Percentiles rank a stretch among this genome's conserved stretches.
Conservation (phyloP, 2,113 vertebrate species). For the Scophthalmus maximus region DNA sequence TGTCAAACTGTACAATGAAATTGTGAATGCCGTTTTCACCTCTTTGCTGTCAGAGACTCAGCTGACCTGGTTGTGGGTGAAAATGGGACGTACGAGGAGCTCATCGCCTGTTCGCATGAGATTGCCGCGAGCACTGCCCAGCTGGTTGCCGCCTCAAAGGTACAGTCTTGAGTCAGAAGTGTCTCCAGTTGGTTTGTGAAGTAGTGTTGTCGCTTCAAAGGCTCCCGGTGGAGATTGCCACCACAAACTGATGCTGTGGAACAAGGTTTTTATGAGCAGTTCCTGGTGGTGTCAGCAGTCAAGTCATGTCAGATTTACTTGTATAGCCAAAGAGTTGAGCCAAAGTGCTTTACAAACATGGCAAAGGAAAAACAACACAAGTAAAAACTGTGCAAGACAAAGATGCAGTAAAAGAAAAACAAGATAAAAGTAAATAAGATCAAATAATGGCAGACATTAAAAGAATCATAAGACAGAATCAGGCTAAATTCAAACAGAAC, state of each 20-base stretch:
- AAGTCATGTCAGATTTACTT: no score
- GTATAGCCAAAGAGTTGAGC: no score
- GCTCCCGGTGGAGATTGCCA: not conserved
- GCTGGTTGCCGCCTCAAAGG: constrained; percentile 97
- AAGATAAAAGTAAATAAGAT: no score
- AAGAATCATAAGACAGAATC: no score
- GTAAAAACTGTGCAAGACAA: no score
- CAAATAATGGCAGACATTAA: no score
- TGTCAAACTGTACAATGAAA: not conserved
- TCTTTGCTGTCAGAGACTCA: constrained; percentile 84
- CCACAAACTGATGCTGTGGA: not conserved
- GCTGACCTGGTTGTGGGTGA: constrained; percentile 92
- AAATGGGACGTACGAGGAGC: constrained; percentile 92
- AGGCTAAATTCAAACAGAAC: no score
- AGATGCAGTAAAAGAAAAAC: no score
- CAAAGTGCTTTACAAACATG: no score
- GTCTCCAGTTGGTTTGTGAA: not conserved
- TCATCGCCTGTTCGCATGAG: constrained; percentile 95
- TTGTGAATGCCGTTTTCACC: not conserved
- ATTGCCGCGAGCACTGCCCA: constrained; percentile 96
- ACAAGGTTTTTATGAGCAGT: not conserved
- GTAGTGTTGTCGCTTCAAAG: not conserved
- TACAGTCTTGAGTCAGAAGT: constrained; percentile 56
- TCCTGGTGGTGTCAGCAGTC: not conserved
- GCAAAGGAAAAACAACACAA: no score